Base-by-base conservation (phyloP, 2,888 invertebrate species). In the Acronicta alni region DNA sequence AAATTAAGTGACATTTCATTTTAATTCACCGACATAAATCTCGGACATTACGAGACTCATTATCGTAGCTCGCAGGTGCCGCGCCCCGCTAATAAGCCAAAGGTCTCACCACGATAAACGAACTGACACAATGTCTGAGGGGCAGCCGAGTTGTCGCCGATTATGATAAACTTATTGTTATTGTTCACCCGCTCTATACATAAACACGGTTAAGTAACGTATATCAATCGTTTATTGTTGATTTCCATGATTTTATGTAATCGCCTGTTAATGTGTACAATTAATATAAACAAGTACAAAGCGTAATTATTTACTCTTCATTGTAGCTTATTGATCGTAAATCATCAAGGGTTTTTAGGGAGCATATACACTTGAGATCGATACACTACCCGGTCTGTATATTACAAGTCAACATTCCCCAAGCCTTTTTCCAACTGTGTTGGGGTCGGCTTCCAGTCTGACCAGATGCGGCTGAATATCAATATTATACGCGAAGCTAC, bases 1-100 rank as follows among this genome's bases (percentile, higher is more conserved):
- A 88, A 85, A 91, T 91, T 88, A 91, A 90, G 89, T 90, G 92
- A 91, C 91, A 93, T 92, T 92, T 93, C 84, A 89, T 90, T 89
- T 90, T 88, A 88, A 91, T 89, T 89, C 85, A 86, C 79, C 71
- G 83, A 79, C 83, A 87, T 92, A 91, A 92, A 92, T 92, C 89
- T 88, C 75, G 80, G 67, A 88, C 79, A 85, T 91, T 88, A 89
- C 81, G 89, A 89, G 84, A 72, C 82, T 77, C 80, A 87, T 88
- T 88, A 89, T 86, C 84, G 80, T 77, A 76, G 78, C 68, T 79
- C 79, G 86, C 87, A 84, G 86, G 85, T 86, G 88, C 85, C 79
- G 81, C 79, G 76, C 80, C 81, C 77, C 78, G 73, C 77, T 67
- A 64, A 62, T 67, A 72, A 78, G 82, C 68, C 86, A 87, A 87